Conservation (phyloP, 2,888 invertebrate genomes). For the Hydropsyche betteni region DNA sequence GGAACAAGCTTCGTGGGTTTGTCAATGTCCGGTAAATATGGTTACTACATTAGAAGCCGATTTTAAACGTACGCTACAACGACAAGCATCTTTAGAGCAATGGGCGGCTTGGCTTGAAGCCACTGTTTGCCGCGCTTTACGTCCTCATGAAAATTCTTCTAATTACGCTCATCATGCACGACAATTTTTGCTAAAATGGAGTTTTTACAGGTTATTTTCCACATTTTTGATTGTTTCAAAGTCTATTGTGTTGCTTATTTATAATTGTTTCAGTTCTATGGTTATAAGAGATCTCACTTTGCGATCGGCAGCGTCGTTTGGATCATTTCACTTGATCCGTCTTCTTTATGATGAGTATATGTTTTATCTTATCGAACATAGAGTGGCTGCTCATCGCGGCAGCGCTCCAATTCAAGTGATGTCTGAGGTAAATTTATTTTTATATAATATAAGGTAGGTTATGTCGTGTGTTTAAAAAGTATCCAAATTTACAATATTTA, state of each 20-base stretch:
- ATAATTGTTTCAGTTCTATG: conserved; percentile 78
- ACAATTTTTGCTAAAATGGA: conserved; percentile 97
- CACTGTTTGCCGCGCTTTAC: conserved; percentile 89
- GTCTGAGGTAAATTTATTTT: conserved; percentile 63
- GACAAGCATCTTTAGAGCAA: conserved; percentile 93
- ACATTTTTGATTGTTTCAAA: neutral
- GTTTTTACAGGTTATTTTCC: conserved; percentile 83
- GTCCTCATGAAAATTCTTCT: conserved; percentile 85
- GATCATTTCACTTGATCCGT: conserved; percentile 97
- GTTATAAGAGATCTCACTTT: conserved; percentile 97
- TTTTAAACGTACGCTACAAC: conserved; percentile 90
- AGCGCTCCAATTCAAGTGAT: conserved; percentile 96
- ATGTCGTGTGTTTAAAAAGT: neutral
- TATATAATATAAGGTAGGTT: neutral
- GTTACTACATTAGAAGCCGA: conserved; percentile 90
- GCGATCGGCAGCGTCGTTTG: conserved; percentile 96
- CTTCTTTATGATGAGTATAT: conserved; percentile 99
- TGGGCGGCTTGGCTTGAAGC: conserved; percentile 98
- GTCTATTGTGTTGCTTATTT: neutral
- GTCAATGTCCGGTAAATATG: conserved; percentile 87
- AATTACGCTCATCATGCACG: conserved; percentile 86
- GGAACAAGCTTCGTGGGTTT: conserved; percentile 90
- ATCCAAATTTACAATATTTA: neutral
- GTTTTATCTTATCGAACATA: conserved; percentile 97
- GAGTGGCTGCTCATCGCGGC: conserved; percentile 89